Evolutionary conservation across 2,888 invertebrate genomes (phyloP).

Genomic region (Pyrrhopygopsis socrates): DNA sequence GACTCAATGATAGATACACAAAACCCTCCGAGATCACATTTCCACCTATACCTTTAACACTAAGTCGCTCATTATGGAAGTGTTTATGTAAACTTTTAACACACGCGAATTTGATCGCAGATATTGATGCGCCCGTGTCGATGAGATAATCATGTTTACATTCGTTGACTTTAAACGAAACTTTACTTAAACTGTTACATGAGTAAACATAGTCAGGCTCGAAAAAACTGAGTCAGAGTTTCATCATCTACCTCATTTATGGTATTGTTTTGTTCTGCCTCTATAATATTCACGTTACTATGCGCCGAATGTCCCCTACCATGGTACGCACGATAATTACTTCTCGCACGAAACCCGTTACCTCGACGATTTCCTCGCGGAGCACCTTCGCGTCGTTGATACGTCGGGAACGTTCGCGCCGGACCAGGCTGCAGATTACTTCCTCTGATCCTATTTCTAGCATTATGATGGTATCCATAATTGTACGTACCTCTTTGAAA

Average conservation of each 20-base stretch:
- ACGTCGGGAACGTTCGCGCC: background rate
- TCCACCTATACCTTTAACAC: constrained; percentile 3
- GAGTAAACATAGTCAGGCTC: background rate
- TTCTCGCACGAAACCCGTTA: background rate
- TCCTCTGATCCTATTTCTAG: background rate
- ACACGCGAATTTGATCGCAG: constrained; percentile 1
- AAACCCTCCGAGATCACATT: background rate
- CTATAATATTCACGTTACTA: constrained; percentile 10
- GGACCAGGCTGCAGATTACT: background rate
- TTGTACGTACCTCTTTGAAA: background rate
- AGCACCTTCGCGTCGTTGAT: background rate
- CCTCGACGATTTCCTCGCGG: background rate
- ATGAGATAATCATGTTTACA: constrained; percentile 11
- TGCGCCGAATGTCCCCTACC: background rate
- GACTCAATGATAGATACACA: constrained; percentile 16
- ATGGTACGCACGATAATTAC: background rate
- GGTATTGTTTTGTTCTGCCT: background rate
- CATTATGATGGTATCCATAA: background rate
- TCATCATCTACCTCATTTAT: background rate
- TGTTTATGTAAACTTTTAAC: background rate
- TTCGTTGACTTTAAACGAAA: background rate
- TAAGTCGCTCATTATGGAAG: constrained; percentile 1
- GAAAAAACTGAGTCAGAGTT: constrained; percentile 18
- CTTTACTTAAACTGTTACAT: constrained; percentile 13
- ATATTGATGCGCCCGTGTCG: constrained; percentile 19